Evolutionary conservation across 2,797 vertebrate species (phyloP).

Genomic region (Euthynnus affinis): DNA sequence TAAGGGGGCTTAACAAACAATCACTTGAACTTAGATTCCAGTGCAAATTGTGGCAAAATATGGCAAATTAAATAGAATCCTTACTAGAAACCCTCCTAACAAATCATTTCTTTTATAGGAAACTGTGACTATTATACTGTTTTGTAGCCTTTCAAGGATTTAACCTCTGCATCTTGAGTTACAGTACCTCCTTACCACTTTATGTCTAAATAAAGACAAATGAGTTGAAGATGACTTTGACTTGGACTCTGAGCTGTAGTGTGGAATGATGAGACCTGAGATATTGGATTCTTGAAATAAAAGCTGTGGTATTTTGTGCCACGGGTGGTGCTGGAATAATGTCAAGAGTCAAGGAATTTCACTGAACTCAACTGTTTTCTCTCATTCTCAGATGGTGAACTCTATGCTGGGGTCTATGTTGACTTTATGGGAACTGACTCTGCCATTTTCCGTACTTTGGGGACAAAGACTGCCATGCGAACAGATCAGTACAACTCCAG

Average conservation of each 20-base stretch:
- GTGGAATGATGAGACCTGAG: conserved; percentile 17
- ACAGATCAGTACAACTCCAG: conserved; percentile 99
- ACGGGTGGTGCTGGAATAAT: conserved; percentile 67
- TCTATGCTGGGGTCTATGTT: conserved; percentile 97
- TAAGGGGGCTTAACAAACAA: background rate
- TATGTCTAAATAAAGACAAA: conserved; percentile 20
- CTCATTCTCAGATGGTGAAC: conserved; percentile 91
- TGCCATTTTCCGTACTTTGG: conserved; percentile 97
- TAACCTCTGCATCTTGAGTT: background rate
- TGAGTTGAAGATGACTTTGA: conserved; percentile 8
- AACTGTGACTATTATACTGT: background rate
- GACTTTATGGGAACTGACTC: conserved; percentile 99
- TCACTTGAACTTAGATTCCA: background rate
- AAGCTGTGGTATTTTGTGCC: conserved; percentile 48
- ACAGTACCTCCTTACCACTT: background rate
- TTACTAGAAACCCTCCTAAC: background rate
- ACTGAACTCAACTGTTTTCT: conserved; percentile 57
- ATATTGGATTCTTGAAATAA: conserved; percentile 41
- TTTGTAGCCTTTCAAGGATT: background rate
- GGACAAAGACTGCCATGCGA: conserved; percentile 96
- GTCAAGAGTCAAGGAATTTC: conserved; percentile 62
- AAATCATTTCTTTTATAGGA: background rate
- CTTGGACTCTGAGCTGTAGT: conserved; percentile 9
- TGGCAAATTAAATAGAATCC: too few relatives aligned
- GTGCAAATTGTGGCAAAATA: background rate